Percentiles rank a stretch among this genome's conserved stretches.
These are phyloP conservation scores for Heterochromis multidens DNA, from an alignment of 2,113 vertebrate genomes.

Conservation along the genomic window DNA sequence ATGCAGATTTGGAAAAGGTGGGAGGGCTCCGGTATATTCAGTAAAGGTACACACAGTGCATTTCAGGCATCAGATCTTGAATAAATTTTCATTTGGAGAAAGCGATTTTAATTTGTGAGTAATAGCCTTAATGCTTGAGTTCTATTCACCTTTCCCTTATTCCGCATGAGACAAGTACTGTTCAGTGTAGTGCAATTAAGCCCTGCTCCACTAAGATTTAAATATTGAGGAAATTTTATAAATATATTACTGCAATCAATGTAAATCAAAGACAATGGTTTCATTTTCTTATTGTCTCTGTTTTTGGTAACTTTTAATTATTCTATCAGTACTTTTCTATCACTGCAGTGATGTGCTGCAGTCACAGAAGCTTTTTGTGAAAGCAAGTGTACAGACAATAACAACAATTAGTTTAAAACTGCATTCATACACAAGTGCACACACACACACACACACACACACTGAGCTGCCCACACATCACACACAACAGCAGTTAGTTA, in stretches of 20 bases:
- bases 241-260: background rate
- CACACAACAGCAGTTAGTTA: slow-evolving; percentile 40
- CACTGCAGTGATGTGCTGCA: background rate
- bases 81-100: background rate
- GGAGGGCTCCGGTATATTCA: background rate
- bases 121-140: background rate
- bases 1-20: background rate
- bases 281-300: background rate
- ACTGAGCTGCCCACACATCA: background rate
- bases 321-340: background rate
- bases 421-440: background rate
- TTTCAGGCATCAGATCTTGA: slow-evolving; percentile 52
- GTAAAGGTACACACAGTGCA: background rate
- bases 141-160: background rate
- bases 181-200: background rate
- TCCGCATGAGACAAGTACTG: background rate
- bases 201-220: background rate
- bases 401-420: background rate
- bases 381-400: background rate
- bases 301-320: background rate
- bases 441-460: background rate
- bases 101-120: background rate
- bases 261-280: background rate
- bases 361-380: background rate
- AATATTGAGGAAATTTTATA: background rate